Conservation (phyloP, 2,797 vertebrate species). For the Platalea minor region DNA sequence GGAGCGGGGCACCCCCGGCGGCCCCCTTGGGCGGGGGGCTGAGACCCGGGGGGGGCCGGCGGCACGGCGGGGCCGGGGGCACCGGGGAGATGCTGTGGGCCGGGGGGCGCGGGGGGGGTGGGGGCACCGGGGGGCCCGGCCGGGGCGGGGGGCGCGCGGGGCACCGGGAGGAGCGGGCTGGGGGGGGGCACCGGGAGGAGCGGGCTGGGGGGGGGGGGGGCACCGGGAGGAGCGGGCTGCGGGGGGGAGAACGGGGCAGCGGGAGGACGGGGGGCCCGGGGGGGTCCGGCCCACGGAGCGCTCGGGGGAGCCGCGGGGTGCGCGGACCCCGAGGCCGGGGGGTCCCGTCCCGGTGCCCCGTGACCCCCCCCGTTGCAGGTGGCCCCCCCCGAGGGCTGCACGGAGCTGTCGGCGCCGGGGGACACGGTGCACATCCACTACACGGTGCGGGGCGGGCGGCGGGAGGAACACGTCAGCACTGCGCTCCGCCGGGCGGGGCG, state of each 20-base stretch:
- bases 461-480: conserved; percentile 40
- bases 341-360: not conserved
- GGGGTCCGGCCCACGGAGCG: not conserved
- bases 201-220: not conserved
- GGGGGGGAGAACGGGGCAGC: not conserved
- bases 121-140: not conserved
- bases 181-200: too few species aligned
- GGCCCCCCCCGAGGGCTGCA: conserved; percentile 87
- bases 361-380: conserved; percentile 70
- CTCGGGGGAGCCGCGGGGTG: not conserved
- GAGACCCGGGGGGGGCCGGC: not conserved
- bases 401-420: conserved; percentile 80
- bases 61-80: not conserved
- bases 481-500: not conserved
- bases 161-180: not conserved
- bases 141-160: too few species aligned
- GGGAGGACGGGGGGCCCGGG: not conserved
- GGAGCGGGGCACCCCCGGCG: not conserved
- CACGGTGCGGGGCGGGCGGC: conserved; percentile 80
- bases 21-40: not conserved
- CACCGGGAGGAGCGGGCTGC: not conserved
- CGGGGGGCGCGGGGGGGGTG: not conserved
- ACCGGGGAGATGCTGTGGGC: not conserved
- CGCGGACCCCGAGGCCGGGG: not conserved
- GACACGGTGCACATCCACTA: conserved; percentile 93